Base-by-base conservation (phyloP, 1,140 invertebrate species). In the Chlorops oryzae region DNA sequence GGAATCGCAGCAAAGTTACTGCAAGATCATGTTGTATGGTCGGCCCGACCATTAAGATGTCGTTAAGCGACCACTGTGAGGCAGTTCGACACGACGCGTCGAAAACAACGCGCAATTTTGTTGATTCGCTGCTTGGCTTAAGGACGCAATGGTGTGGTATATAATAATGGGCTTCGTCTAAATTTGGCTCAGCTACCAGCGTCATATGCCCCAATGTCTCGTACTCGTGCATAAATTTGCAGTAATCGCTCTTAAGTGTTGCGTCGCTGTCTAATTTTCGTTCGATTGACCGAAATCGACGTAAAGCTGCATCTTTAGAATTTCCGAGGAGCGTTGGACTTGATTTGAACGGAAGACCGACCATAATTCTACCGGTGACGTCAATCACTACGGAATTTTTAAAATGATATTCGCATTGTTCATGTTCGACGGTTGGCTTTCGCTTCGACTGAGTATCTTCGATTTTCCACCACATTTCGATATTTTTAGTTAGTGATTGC, bases 21-120 rank as follows among this genome's bases (percentile, higher is more conserved):
- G 23, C 75, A 15, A 77, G 42, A 23, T 75, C 72, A 23, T 67
- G 51, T 46, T 76, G 74, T 10, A 75, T 52, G 3, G 48, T 62
- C 2, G 72, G 68, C 1, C 73, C 74, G 5, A 61, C 56, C 15
- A 61, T 52, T 15, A 67, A 56, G 6, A 62, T 55, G 39, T 73
- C 60, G 54, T 74, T 74, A 20, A 75, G 45, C 2, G 65, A 73
- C 6, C 58, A 37, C 25, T 65, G 63, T 15, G 50, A 27, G 6
- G 27, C 32, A n/a, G 49, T 50, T 13, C 27, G 10, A 37, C 28
- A 45, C 12, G 40, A 27, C 51, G 47, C 54, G 39, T 66, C 56
- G 28, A 71, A 71, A 6, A 71, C 59, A 4, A 71, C 59, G 9
- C 62, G 35, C 13, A 61, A 37, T 42, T 60, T 61, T 9, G 65